phyloP scores from a whole-genome alignment of 2,888 invertebrate species.

The Lysandra bellargus region DNA sequence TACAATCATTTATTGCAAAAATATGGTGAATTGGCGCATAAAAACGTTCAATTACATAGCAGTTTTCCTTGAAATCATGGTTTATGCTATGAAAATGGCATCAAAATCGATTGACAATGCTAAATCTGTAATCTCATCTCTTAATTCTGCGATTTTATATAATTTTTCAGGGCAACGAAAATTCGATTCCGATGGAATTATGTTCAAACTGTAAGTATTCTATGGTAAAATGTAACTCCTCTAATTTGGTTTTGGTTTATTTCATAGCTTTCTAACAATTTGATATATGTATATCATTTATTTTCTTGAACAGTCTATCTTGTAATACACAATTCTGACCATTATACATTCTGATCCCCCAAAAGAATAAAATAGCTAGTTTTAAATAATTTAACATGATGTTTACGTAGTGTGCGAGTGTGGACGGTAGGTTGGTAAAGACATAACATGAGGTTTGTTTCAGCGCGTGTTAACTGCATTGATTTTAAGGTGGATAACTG shows the following conservation, averaged over 20 bases:
- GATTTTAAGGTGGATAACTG: conserved; percentile 82
- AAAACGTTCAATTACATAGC: conserved; percentile 25
- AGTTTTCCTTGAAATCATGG: conserved; percentile 17
- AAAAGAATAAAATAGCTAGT: conserved; percentile 20
- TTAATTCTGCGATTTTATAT: conserved; percentile 18
- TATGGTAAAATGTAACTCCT: conserved; percentile 35
- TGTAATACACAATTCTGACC: conserved; percentile 1
- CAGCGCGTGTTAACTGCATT: conserved; percentile 82
- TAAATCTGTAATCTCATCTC: background rate
- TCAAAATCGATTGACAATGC: background rate
- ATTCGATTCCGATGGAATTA: conserved; percentile 97
- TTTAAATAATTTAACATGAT: conserved; percentile 22
- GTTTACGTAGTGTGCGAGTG: conserved; percentile 39
- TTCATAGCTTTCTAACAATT: conserved; percentile 40
- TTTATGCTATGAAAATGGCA: conserved; percentile 25
- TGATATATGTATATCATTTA: conserved; percentile 26
- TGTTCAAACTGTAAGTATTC: conserved; percentile 95
- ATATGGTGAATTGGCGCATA: conserved; percentile 14
- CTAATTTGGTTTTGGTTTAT: conserved; percentile 39
- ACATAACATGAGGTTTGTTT: conserved; percentile 77
- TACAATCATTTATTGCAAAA: conserved; percentile 7
- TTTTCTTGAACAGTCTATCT: background rate
- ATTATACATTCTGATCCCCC: conserved; percentile 24
- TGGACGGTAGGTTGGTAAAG: conserved; percentile 58
- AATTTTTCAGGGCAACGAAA: conserved; percentile 93